Conservation (phyloP, 2,888 invertebrate species). For the Onthophagus sagittarius region DNA sequence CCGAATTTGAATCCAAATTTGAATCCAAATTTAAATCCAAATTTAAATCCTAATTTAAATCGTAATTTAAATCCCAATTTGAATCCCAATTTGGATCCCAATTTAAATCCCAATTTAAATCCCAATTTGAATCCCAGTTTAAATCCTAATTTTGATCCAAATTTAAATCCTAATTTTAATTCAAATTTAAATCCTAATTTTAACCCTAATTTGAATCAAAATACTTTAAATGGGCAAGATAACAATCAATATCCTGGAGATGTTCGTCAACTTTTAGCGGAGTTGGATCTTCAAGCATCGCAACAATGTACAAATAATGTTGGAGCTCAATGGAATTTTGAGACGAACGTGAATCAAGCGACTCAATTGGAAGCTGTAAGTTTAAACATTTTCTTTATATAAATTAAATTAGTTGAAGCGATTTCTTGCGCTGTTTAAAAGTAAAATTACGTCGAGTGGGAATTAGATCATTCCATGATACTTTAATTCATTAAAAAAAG, state of each 20-base stretch:
- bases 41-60: slow-evolving; percentile 9
- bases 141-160: slow-evolving; percentile 21
- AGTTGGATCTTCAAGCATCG: slow-evolving; percentile 71
- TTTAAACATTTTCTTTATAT: slow-evolving; percentile 32
- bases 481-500: too few species aligned
- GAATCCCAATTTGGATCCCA: slow-evolving; percentile 3
- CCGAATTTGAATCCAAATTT: slow-evolving; percentile 15
- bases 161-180: background rate
- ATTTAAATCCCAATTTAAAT: slow-evolving; percentile 21
- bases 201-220: slow-evolving; percentile 3
- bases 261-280: slow-evolving; percentile 59
- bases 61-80: slow-evolving; percentile 19
- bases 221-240: background rate
- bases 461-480: background rate
- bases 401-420: background rate
- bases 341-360: slow-evolving; percentile 79
- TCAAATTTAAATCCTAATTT: slow-evolving; percentile 14
- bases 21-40: slow-evolving; percentile 17
- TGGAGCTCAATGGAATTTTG: slow-evolving; percentile 86
- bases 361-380: slow-evolving; percentile 82
- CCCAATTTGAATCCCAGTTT: background rate
- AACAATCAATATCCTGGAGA: slow-evolving; percentile 36
- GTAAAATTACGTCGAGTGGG: background rate
- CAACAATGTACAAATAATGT: slow-evolving; percentile 82
- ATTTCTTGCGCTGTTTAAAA: background rate